These are phyloP conservation scores for Chaetodon trifascialis DNA, from an alignment of 2,113 vertebrate species.

Conservation along the genomic window DNA sequence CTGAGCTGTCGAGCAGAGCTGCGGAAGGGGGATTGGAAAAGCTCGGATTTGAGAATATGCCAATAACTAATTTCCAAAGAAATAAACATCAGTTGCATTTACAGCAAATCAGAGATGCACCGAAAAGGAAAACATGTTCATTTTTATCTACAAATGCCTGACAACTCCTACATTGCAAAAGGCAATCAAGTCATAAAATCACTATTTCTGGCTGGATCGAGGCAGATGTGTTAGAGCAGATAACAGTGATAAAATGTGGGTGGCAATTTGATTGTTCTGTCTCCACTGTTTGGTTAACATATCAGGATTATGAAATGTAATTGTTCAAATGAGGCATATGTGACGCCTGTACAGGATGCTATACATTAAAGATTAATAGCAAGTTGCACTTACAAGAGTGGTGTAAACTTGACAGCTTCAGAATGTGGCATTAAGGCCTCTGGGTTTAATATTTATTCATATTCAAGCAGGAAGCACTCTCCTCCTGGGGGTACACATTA, in stretches of 20 bases:
- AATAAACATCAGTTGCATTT: slow-evolving; percentile 74
- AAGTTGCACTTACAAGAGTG: slow-evolving; percentile 1
- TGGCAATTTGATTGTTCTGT: slow-evolving; percentile 17
- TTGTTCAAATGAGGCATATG: slow-evolving; percentile 22
- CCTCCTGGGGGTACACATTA: slow-evolving; percentile 45
- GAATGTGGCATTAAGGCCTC: slow-evolving; percentile 35
- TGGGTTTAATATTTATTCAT: slow-evolving; percentile 52
- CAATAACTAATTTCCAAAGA: slow-evolving; percentile 73
- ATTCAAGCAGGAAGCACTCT: slow-evolving; percentile 29
- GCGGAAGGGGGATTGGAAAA: slow-evolving; percentile 66
- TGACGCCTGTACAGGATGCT: slow-evolving; percentile 26
- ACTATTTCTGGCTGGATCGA: slow-evolving; percentile 10
- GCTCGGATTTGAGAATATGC: slow-evolving; percentile 74
- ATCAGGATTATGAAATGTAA: slow-evolving; percentile 20
- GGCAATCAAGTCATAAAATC: slow-evolving; percentile 49
- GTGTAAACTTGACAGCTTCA: slow-evolving; percentile 45
- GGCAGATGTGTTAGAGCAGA: slow-evolving; percentile 13
- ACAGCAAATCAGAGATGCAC: slow-evolving; percentile 55
- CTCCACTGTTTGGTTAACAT: slow-evolving; percentile 16
- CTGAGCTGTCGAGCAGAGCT: slow-evolving; percentile 63
- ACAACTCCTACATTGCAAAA: slow-evolving; percentile 19
- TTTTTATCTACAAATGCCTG: slow-evolving; percentile 45
- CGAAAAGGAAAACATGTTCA: slow-evolving; percentile 31
- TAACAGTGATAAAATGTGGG: slow-evolving; percentile 9
- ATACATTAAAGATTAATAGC: slow-evolving; percentile 41